Base-by-base conservation (phyloP, 2,113 vertebrate species). In the Syngnathoides biaculeatus region DNA sequence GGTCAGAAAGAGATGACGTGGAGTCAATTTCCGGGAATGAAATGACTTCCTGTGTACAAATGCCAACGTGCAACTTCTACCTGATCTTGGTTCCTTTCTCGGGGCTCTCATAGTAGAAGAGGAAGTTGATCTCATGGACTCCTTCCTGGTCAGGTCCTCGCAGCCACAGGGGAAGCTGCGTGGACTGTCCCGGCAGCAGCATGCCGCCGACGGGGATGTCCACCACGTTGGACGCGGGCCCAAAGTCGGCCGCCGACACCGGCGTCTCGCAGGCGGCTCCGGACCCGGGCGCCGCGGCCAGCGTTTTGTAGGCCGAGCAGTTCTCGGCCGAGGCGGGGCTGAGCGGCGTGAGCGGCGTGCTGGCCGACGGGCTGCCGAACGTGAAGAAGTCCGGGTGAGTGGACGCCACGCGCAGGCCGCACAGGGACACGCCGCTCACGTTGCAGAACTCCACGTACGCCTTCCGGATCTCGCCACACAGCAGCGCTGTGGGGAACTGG, bases 81-180 rank as follows among this genome's bases (percentile, higher is more conserved):
- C 93, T 92, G 90, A 95, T 92, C 84, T 94, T 95, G 67, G 92
- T 92, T 40, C 93, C 92, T 75, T 90, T 95, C 84, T 94, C 92
- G 81, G 92, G 82, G 87, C 93, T 94, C 87, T 98, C 94, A 2
- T 98, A 99, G 79, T 98, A 98, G 91, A 99, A 99, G 27, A 99
- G 91, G 84, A 98, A 98, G 84, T 96, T 95, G 88, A 99, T 98
- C 91, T 99, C 97, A 77, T 99, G 97, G 69, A 99, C 97, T 20
- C 97, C 97, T 87, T 99, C 97, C 79, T 92, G 92, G 83, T 99
- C 97, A 15, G 97, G 97, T 55, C 97, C 97, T 64, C 96, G 88
- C 73, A 99, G 90, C 97, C 97, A 99, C 80, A 99, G 93, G 0
- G 97, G 97, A 24, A 99, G 90, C 86, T 97, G 96, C 40, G 93